Evolutionary conservation across 35 echinoderm and acorn worm genomes (phyloP), one percentile per base, ranked within the genome.

Genomic region (Strongylocentrotus purpuratus): DNA sequence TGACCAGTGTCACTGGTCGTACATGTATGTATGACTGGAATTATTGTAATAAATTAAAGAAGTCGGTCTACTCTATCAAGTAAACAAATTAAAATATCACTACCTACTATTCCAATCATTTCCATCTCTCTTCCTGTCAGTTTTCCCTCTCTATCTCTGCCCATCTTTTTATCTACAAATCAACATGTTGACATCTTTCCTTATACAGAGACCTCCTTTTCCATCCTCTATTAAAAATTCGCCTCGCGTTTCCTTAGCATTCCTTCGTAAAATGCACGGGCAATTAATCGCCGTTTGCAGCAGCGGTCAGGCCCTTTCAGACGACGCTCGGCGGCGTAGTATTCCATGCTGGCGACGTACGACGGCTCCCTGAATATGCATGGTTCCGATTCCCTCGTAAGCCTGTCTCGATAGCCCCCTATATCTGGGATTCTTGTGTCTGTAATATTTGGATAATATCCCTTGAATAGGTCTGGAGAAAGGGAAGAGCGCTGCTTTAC

Each of bases 341-440:
- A 32, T 89, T 89, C 45, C 87, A 33, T 13, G 65, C 20, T 78
- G 65, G 65, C 65, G 87, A 89, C 87, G 86, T 41, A 31, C n/a
- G 87, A 89, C 87, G 87, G 33, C 32, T 89, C 87, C 33, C 87
- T 89, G 87, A 89, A 89, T 89, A 89, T 89, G 87, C 87, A 89
- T 89, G 87, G 32, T 33, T 89, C 33, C 87, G 9, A 89, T 45
- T 46, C 87, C 87, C 32, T 46, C 12, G 45, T 33, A 89, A 45
- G 87, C 41, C 33, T 45, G 87, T 33, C 87, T 89, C 33, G 20
- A 89, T 89, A 46, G 87, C 87, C 33, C 87, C 45, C 87, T 45
- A 45, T 45, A 46, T 89, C 87, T 28, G 18, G 87, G n/a, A 46
- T 46, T 22, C 32, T 46, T 31, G 5, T 89, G 18, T 45, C 87